These are phyloP conservation scores for Aphelocoma californica DNA, from an alignment of 2,797 vertebrate genomes.

Conservation along the genomic window DNA sequence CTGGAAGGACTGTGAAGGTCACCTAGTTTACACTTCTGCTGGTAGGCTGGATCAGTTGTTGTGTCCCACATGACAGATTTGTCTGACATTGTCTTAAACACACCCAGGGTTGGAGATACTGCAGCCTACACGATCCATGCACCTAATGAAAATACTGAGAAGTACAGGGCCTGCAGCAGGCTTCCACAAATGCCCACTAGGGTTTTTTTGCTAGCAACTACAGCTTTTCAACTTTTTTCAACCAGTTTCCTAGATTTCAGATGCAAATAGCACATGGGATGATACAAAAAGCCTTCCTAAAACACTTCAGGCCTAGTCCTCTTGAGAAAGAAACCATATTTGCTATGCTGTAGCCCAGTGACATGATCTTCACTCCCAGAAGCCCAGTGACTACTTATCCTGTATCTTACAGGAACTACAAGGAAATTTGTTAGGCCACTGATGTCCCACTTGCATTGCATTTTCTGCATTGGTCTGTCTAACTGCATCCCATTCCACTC, in stretches of 20 bases:
- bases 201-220: background rate
- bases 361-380: background rate
- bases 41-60: background rate
- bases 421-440: background rate
- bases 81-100: background rate
- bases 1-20: background rate
- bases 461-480: background rate
- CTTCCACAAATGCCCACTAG: background rate
- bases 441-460: rapidly evolving
- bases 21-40: background rate
- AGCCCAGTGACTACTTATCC: background rate
- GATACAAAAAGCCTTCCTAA: background rate
- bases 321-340: background rate
- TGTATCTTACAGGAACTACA: background rate
- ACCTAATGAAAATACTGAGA: background rate
- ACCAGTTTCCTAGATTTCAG: background rate
- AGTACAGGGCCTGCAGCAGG: background rate
- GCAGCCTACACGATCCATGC: background rate
- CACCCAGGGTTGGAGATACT: background rate
- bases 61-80: background rate
- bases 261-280: background rate
- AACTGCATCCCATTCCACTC: background rate
- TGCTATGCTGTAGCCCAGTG: background rate
- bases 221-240: background rate
- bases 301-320: background rate